Conservation (phyloP, 2,797 vertebrate species). For the Erethizon dorsatum region DNA sequence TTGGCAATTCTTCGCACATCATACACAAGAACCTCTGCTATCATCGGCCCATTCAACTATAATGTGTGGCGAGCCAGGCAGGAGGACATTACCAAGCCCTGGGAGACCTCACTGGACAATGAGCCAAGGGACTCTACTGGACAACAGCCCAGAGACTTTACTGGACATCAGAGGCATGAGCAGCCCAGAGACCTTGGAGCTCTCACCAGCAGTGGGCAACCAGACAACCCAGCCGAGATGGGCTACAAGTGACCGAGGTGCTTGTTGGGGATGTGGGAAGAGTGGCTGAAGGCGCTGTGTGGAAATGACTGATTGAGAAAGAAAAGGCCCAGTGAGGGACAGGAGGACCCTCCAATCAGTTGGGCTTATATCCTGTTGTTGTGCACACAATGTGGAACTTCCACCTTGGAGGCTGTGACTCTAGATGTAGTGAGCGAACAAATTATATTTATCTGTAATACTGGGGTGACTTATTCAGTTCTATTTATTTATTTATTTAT, state of each 20-base stretch:
- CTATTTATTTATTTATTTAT: not conserved
- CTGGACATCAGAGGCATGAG: not conserved
- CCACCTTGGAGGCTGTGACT: not conserved
- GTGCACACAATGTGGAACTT: not conserved
- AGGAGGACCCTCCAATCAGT: not conserved
- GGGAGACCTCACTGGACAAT: not conserved
- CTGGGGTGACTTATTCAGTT: not conserved
- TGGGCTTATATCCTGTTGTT: not conserved
- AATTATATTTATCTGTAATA: not conserved
- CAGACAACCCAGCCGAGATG: not conserved
- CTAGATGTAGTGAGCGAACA: not conserved
- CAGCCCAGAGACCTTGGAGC: not conserved
- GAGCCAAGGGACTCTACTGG: not conserved
- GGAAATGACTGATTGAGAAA: not conserved
- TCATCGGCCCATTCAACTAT: not conserved
- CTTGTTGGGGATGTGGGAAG: not conserved
- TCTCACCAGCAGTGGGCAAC: not conserved
- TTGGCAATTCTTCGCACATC: not conserved
- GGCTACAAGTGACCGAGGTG: not conserved
- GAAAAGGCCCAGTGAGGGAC: not conserved
- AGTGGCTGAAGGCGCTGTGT: not conserved
- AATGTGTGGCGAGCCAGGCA: not conserved
- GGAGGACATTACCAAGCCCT: not conserved
- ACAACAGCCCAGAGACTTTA: not conserved
- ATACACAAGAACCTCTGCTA: not conserved